A percentile compares a stretch with the other conserved stretches of the same genome.
Evolutionary conservation across 2,888 invertebrate species (phyloP).

Genomic region (Orchesellides sinensis): DNA sequence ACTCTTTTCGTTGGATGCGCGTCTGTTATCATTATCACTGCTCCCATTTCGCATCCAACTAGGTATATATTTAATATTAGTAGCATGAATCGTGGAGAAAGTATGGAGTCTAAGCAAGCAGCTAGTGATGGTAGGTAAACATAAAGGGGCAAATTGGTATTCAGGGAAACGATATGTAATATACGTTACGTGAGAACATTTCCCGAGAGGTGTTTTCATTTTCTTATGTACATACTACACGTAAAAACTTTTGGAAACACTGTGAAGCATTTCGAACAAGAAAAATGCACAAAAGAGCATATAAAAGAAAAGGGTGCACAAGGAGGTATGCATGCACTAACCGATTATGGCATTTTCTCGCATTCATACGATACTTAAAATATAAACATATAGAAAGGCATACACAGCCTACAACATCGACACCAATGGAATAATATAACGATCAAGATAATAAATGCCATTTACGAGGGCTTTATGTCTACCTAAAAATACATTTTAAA

Average conservation of each 20-base stretch:
- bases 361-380: background rate
- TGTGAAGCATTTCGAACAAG: background rate
- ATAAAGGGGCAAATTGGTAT: conserved; percentile 45
- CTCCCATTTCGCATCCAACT: too few species aligned
- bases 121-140: too few species aligned
- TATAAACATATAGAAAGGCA: background rate
- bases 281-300: background rate
- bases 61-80: too few species aligned
- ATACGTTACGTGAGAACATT: conserved; percentile 56
- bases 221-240: background rate
- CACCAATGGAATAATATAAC: too few species aligned
- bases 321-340: background rate
- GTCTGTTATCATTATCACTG: too few species aligned
- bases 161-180: conserved; percentile 50
- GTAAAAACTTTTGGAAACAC: conserved; percentile 16
- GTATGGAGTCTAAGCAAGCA: too few species aligned
- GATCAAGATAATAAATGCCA: conserved; percentile 37
- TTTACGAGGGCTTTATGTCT: conserved; percentile 33
- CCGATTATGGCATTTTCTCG: too few species aligned
- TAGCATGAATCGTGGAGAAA: too few species aligned
- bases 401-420: conserved; percentile 7
- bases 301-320: background rate
- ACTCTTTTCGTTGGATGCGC: too few species aligned
- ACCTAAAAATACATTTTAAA: conserved; percentile 31
- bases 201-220: conserved; percentile 47